Evolutionary conservation across 2,888 invertebrate genomes (phyloP), one percentile per base, ranked within the genome.

Genomic region (Pheosia tremula): DNA sequence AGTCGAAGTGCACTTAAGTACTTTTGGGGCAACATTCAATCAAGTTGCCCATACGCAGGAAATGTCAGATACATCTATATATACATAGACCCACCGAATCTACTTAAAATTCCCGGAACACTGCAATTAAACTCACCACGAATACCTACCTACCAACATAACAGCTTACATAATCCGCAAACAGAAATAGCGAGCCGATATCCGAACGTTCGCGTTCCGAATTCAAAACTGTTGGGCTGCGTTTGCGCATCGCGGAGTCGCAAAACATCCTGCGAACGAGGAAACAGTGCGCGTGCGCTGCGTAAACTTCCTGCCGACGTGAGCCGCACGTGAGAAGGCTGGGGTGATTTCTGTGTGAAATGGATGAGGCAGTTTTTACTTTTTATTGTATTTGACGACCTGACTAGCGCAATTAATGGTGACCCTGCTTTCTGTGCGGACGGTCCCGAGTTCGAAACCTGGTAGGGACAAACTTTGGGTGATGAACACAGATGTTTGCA

Each of bases 191-290:
- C 67, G 56, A 60, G 43, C 64, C 64, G 67, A 62, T 67, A 66
- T 66, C 67, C 68, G 63, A 69, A 68, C 63, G 63, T 62, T 65
- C 56, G 59, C 63, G 66, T 68, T 69, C 67, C 66, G 60, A 69
- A 73, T 75, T 75, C 67, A 68, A 66, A 72, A 74, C 60, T 70
- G 65, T 69, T 64, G 67, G 52, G 63, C 66, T 71, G 71, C 72
- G 75, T 66, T 53, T 60, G 72, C 71, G 72, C 75, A 70, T 67
- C 78, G 59, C 78, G 62, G 71, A 63, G 37, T 63, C 78, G 77
- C 83, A 84, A 89, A 89, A 90, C 89, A 90, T 90, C 89, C 85
- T 84, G 84, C 82, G 75, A 81, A 84, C 82, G 82, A 87, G 90
- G 89, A 90, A 88, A 83, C 83, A 66, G 78, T 72, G 82, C 81